Conservation (phyloP, 2,797 vertebrate species). For the Onychomys arenicola region DNA sequence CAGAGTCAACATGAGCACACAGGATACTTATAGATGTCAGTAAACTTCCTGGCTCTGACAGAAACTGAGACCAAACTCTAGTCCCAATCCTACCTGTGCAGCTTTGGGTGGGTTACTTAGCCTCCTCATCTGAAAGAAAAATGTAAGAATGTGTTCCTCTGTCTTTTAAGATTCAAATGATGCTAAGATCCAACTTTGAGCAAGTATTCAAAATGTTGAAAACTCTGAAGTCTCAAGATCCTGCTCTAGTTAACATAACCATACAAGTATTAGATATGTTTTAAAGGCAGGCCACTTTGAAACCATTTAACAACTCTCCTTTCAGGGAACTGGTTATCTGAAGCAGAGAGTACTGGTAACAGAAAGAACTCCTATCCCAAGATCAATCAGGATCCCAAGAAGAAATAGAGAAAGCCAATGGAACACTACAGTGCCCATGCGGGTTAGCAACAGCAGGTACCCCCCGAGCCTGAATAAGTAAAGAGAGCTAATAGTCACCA, state of each 20-base stretch:
- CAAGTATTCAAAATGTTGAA: neutral
- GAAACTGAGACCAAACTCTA: neutral
- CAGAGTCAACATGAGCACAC: neutral
- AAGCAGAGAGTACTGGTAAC: neutral
- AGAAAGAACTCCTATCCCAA: neutral
- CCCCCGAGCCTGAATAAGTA: neutral
- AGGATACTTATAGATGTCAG: neutral
- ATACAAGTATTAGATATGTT: neutral
- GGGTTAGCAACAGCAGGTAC: neutral
- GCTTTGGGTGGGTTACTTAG: neutral
- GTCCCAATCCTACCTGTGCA: neutral
- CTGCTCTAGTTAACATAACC: neutral
- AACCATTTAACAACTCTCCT: no score
- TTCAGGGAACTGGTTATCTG: neutral
- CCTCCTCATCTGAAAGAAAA: neutral
- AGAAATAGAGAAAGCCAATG: neutral
- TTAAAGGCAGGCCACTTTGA: neutral
- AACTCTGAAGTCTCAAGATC: neutral
- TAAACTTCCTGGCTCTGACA: neutral
- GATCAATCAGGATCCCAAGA: neutral
- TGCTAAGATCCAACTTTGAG: neutral
- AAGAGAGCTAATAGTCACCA: neutral
- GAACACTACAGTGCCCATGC: neutral
- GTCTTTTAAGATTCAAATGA: neutral
- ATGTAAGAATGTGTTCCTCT: neutral